Evolutionary conservation across 2,888 invertebrate genomes (phyloP).

Genomic region (Coelopa pilipes): DNA sequence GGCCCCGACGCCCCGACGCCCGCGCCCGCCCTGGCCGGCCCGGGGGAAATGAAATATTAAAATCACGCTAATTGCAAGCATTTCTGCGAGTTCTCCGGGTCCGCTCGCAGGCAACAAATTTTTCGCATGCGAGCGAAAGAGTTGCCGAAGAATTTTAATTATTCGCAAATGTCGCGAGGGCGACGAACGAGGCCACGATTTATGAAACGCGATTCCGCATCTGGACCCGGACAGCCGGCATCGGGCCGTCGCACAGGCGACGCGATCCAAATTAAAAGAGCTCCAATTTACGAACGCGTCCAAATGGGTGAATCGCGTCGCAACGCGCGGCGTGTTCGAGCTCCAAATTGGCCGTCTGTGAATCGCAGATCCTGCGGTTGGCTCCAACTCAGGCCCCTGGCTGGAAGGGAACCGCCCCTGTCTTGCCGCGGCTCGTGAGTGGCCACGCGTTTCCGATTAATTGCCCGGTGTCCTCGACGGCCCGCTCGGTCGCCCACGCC

Average conservation of each 20-base stretch:
- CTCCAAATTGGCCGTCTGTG: no score
- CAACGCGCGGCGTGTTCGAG: no score
- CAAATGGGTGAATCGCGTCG: no score
- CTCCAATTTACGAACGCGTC: no score
- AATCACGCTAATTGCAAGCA: slow-evolving; percentile 32
- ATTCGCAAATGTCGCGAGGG: slow-evolving; percentile 14
- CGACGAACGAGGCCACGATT: not conserved
- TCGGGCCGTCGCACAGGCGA: no score
- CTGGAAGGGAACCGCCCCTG: not conserved
- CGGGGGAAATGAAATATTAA: slow-evolving; percentile 14
- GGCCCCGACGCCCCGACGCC: no score
- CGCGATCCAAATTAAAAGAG: no score
- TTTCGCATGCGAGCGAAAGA: slow-evolving; percentile 10
- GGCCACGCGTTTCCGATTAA: slow-evolving; percentile 1
- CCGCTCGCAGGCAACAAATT: not conserved
- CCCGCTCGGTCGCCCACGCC: no score
- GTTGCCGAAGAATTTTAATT: slow-evolving; percentile 20
- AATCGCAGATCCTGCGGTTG: no score
- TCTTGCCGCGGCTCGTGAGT: not conserved
- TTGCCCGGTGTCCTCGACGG: not conserved
- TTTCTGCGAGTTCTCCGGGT: not conserved
- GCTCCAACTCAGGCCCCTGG: not conserved
- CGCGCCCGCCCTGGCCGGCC: not conserved
- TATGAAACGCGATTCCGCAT: no score
- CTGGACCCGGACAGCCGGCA: no score